Percentiles rank a stretch among this genome's conserved stretches.
phyloP scores from a whole-genome alignment of 2,797 vertebrate species.

The Loriculus beryllinus region DNA sequence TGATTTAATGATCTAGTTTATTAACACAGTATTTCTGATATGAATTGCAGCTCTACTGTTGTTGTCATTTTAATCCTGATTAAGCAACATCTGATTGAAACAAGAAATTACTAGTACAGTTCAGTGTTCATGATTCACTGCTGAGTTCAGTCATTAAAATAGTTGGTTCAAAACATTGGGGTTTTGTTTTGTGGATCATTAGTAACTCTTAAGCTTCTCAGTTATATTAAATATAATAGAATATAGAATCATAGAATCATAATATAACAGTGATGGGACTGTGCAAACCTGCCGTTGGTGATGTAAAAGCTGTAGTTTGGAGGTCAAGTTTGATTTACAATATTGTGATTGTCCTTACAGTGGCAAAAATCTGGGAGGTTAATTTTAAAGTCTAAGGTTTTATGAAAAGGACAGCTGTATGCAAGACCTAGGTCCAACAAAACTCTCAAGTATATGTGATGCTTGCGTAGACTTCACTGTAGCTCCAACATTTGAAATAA shows the following conservation, averaged over 20 bases:
- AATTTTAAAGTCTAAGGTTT: not conserved
- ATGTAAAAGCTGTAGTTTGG: not conserved
- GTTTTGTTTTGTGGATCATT: not conserved
- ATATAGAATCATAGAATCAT: too few relatives aligned
- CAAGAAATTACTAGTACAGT: not conserved
- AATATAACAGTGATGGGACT: not conserved
- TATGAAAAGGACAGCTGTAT: not conserved
- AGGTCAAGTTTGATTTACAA: not conserved
- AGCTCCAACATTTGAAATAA: not conserved
- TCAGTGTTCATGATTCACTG: not conserved
- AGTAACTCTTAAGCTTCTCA: not conserved
- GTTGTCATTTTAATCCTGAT: not conserved
- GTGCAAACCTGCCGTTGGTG: not conserved
- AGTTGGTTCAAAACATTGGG: not conserved
- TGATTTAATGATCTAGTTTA: not conserved
- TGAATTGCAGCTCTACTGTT: not conserved
- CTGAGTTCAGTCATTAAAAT: not conserved
- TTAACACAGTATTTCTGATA: not conserved
- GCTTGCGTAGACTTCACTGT: not conserved
- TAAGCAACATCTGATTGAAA: not conserved
- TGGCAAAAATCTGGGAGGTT: not conserved
- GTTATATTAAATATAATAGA: not conserved
- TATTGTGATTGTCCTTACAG: not conserved
- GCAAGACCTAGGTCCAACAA: not conserved
- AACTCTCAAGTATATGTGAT: accelerated